Percentiles rank a stretch among this genome's conserved stretches.
Evolutionary conservation across 2,888 invertebrate species (phyloP).

Genomic region (Thera obeliscata): DNA sequence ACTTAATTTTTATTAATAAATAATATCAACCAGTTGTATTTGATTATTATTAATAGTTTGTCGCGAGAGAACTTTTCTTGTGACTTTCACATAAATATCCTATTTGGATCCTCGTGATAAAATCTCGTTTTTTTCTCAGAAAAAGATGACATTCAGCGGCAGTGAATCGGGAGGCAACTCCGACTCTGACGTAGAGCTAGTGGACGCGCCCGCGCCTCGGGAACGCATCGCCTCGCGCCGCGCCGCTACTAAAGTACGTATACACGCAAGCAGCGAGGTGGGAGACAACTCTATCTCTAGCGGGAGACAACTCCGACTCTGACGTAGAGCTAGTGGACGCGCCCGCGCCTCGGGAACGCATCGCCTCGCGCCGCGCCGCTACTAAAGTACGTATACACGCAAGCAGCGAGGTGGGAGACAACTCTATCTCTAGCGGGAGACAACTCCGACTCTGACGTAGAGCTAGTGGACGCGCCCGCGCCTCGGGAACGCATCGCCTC

Average conservation of each 20-base stretch:
- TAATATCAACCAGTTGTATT: too few species aligned
- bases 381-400: slow-evolving; percentile 63
- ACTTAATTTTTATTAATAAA: too few species aligned
- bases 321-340: slow-evolving; percentile 68
- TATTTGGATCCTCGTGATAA: neutral
- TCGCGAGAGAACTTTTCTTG: too few species aligned
- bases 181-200: slow-evolving; percentile 70
- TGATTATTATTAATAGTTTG: too few species aligned
- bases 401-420: too few species aligned
- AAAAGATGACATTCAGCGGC: slow-evolving; percentile 76
- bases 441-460: slow-evolving; percentile 44
- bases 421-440: too few species aligned
- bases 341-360: slow-evolving; percentile 70
- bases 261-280: too few species aligned
- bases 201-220: slow-evolving; percentile 65
- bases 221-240: slow-evolving; percentile 71
- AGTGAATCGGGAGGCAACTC: slow-evolving; percentile 71
- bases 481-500: slow-evolving; percentile 72
- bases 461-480: slow-evolving; percentile 62
- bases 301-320: slow-evolving; percentile 54
- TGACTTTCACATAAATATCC: too few species aligned
- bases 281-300: too few species aligned
- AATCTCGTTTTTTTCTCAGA: slow-evolving; percentile 41
- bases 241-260: slow-evolving; percentile 77
- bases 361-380: slow-evolving; percentile 76